Base-by-base conservation (phyloP, 2,113 vertebrate species). In the Andinoacara biseriatus region DNA sequence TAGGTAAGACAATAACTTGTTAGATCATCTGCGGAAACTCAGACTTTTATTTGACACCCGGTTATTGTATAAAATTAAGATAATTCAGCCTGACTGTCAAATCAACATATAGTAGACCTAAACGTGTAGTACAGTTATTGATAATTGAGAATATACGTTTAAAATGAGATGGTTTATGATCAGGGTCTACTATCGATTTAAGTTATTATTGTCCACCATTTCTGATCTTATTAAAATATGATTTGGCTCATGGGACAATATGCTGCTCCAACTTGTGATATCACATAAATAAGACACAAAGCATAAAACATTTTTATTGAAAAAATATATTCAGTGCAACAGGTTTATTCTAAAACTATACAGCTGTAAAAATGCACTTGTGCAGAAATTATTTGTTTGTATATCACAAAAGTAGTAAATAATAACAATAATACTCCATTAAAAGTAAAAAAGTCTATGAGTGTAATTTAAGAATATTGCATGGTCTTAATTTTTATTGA, bases 1-100 rank as follows among this genome's bases (percentile, higher is more conserved):
- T 99, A 94, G 98, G 98, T 99, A 96, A 93, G 95, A 63, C 18
- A 43, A 20, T 59, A 18, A 4, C 22, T 10, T 72, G 3, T 22
- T 26, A 40, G 58, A 22, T 22, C n/a, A 3, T 29, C 20, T n/a
- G 11, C 31, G 60, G 24, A 10, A 72, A 81, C n/a, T 81, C 54
- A 8, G 3, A 33, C 49, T 31, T 74, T 58, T 5, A 26, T 52
- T 52, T 52, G 22, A 29, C 40, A 29, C 24, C 11, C 22, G 43
- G 40, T 69, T 49, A 49, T 69, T 29, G 65, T 5, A 52, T 24
- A 52, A 52, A 52, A 29, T 17, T 10, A 69, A 52, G 10, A 20
- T 11, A 20, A 29, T 31, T 69, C 9, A 10, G 49, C 24, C 29
- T 17, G 43, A 52, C 24, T 52, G 29, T 52, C 24, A 69, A 52